Evolutionary conservation across 2,113 vertebrate genomes (phyloP), one percentile per base, ranked within the genome.

Genomic region (Crocuta crocuta): DNA sequence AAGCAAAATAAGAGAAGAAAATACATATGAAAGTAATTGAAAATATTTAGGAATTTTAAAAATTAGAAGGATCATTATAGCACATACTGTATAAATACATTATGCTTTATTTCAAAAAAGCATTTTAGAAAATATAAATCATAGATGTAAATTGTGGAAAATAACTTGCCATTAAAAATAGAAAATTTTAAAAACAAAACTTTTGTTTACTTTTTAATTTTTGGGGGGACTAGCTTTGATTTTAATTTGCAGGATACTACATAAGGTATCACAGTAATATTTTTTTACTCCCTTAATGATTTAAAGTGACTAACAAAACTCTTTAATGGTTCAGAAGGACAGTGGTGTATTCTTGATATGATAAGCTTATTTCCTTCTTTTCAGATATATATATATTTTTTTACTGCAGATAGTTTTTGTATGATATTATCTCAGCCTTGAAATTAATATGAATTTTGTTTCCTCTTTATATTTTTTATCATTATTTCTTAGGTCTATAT

Each of bases 1-100:
- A 92, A 19, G 48, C 11, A 96, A 88, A 85, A 88, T 73, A 45
- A 80, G 71, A 79, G 50, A 93, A 78, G 19, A 96, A 79, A 91
- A 92, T 48, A 80, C 0, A 45, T 39, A n/a, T 89, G 28, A 88
- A 92, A 89, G 28, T 68, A 93, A 43, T 61, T 81, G 50, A 73
- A 91, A 53, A 85, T 58, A 31, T 71, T 93, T 61, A 90, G 74
- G 80, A 90, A 43, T 66, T 81, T 81, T 7, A 10, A 39, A 96
- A 84, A 81, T 82, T 11, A n/a, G 86, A 91, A 33, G 5, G 33
- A 87, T 82, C 43, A 85, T 71, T 70, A 35, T 31, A 76, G 33
- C 4, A 68, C 19, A 76, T 19, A 55, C 16, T 88, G 48, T 71
- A 68, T 94, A 66, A 83, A 35, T 31, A 70, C 4, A 55, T 71